phyloP scores from a whole-genome alignment of 2,888 invertebrate genomes.

The Silvanus unidentatus region DNA sequence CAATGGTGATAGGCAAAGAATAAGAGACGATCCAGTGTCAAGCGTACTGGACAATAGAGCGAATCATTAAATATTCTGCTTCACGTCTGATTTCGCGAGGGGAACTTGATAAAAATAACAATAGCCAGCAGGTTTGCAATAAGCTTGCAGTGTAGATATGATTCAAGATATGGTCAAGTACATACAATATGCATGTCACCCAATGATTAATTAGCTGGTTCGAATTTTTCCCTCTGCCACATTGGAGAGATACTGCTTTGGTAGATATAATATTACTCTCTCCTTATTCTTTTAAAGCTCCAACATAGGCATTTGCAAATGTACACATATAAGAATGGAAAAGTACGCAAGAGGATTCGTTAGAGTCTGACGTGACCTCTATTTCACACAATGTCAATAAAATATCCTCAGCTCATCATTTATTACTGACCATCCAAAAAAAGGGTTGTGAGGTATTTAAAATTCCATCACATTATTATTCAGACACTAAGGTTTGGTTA shows the following conservation, averaged over 20 bases:
- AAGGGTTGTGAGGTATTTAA: slow-evolving; percentile 18
- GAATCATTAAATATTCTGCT: slow-evolving; percentile 38
- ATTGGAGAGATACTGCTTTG: too few relatives aligned
- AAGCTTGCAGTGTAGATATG: slow-evolving; percentile 32
- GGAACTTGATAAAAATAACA: slow-evolving; percentile 36
- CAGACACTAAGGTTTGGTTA: slow-evolving; percentile 31
- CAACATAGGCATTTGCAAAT: too few relatives aligned
- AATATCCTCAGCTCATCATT: too few relatives aligned
- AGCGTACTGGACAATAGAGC: slow-evolving; percentile 33
- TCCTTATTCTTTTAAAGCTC: too few relatives aligned
- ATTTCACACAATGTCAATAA: too few relatives aligned
- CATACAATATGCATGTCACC: slow-evolving; percentile 36
- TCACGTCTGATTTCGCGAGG: slow-evolving; percentile 39
- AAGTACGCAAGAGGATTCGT: too few relatives aligned
- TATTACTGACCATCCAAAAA: too few relatives aligned
- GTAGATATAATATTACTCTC: too few relatives aligned
- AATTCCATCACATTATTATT: slow-evolving; percentile 36
- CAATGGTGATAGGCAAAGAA: slow-evolving; percentile 33
- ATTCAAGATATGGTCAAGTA: slow-evolving; percentile 32
- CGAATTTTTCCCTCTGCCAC: slow-evolving; percentile 19
- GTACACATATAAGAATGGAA: too few relatives aligned
- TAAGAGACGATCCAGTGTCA: slow-evolving; percentile 36
- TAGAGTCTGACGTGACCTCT: too few relatives aligned
- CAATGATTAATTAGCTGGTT: slow-evolving; percentile 37
- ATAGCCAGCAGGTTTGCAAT: slow-evolving; percentile 36